These are phyloP conservation scores for Magallana ariakensis DNA, from an alignment of 1,140 invertebrate species.

Conservation along the genomic window DNA sequence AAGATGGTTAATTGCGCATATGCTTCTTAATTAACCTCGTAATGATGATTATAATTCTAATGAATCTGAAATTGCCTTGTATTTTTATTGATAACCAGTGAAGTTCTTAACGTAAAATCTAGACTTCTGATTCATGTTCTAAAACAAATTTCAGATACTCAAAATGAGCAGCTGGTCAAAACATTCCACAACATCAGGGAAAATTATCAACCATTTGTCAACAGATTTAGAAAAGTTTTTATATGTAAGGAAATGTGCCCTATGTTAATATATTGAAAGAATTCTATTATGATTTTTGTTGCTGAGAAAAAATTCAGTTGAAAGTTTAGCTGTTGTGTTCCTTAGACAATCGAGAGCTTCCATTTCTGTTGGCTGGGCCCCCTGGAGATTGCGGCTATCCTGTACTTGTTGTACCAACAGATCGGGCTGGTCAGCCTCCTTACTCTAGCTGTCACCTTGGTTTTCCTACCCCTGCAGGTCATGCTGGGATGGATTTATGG, in stretches of 20 bases:
- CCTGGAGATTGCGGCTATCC: conserved; percentile 47
- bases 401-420: conserved; percentile 56
- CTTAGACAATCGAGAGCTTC: conserved; percentile 79
- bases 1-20: no score
- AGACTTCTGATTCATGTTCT: no score
- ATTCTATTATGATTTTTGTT: neutral
- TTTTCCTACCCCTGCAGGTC: conserved; percentile 50
- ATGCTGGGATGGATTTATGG: conserved; percentile 42
- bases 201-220: conserved; percentile 93
- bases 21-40: no score
- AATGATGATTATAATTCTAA: no score
- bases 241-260: conserved; percentile 60
- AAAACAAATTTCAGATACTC: conserved; percentile 61
- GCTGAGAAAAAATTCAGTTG: neutral
- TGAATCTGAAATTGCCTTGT: no score
- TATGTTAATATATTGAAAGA: no score
- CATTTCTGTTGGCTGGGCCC: conserved; percentile 60
- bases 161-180: conserved; percentile 82
- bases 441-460: conserved; percentile 46
- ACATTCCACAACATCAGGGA: conserved; percentile 88
- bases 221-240: conserved; percentile 85
- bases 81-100: no score
- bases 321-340: neutral
- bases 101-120: no score
- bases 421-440: conserved; percentile 50